Evolutionary conservation across 2,888 invertebrate genomes (phyloP).

Genomic region (Phengaris alcon): DNA sequence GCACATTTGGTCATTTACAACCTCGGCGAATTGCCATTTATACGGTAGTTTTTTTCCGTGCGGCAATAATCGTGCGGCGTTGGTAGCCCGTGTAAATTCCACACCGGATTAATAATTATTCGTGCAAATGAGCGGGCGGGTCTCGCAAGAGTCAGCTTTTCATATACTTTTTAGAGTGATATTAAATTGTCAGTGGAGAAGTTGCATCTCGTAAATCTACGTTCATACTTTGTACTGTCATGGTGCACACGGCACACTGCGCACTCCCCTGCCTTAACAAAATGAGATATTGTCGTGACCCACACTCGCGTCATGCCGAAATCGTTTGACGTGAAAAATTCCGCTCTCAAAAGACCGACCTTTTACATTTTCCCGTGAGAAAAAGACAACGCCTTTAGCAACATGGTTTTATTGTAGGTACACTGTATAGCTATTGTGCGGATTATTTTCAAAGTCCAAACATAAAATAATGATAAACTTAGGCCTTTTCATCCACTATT

Average conservation of each 20-base stretch:
- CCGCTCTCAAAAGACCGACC: not conserved
- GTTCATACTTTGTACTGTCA: not conserved
- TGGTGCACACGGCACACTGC: too few species aligned
- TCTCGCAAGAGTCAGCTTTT: not conserved
- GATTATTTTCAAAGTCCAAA: not conserved
- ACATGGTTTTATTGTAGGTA: too few species aligned
- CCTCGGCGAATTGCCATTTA: too few species aligned
- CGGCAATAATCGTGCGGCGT: too few species aligned
- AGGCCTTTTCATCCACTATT: too few species aligned
- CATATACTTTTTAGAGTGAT: constrained; percentile 18
- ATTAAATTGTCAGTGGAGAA: constrained; percentile 23
- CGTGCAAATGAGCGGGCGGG: not conserved
- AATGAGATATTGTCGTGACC: not conserved
- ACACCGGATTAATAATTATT: not conserved
- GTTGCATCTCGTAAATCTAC: constrained; percentile 14
- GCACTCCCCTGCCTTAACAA: not conserved
- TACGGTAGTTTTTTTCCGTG: too few species aligned
- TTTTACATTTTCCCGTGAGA: not conserved
- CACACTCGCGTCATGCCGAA: not conserved
- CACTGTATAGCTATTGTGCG: not conserved
- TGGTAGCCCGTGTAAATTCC: too few species aligned
- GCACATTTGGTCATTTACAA: too few species aligned
- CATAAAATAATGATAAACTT: not conserved
- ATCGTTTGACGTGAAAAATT: constrained; percentile 16
- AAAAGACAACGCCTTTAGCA: too few species aligned